These are phyloP conservation scores for Aurelia sp. DNA, from an alignment of 30 jellyfish, hydroid and myxozoan species.

Conservation along the genomic window DNA sequence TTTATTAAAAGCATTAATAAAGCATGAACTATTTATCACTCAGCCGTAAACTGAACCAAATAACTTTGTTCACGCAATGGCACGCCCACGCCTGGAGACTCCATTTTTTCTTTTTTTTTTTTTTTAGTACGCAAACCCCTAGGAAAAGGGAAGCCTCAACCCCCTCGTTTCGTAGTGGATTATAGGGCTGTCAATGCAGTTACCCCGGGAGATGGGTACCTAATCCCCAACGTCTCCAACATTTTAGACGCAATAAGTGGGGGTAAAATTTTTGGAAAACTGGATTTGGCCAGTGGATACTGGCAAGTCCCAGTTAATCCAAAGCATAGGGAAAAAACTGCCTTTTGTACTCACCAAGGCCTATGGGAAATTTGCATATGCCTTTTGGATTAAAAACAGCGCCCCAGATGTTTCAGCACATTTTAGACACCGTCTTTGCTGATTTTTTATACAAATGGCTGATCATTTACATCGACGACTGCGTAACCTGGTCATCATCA, in stretches of 20 bases:
- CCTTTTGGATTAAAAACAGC: constrained; percentile 45
- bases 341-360: constrained; percentile 25
- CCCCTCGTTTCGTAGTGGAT: constrained; percentile 56
- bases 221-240: constrained; percentile 24
- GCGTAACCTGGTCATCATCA: constrained; percentile 45
- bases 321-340: constrained; percentile 37
- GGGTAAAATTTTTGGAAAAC: constrained; percentile 1
- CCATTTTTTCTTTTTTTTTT: too few relatives aligned
- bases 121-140: constrained; percentile 47
- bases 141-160: constrained; percentile 36
- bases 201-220: constrained; percentile 38
- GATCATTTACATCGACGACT: constrained; percentile 45
- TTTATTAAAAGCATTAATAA: too few relatives aligned
- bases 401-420: constrained; percentile 33
- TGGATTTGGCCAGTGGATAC: constrained; percentile 9
- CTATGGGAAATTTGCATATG: constrained; percentile 36
- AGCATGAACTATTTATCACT: too few relatives aligned
- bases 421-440: constrained; percentile 6
- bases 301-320: constrained; percentile 43
- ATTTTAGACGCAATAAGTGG: constrained; percentile 13
- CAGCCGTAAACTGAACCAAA: too few relatives aligned
- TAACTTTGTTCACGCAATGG: too few relatives aligned
- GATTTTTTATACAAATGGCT: constrained; percentile 15
- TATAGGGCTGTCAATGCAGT: constrained; percentile 42
- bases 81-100: too few relatives aligned